Evolutionary conservation across 2,888 invertebrate species (phyloP).

Genomic region (Melinaea menophilus): DNA sequence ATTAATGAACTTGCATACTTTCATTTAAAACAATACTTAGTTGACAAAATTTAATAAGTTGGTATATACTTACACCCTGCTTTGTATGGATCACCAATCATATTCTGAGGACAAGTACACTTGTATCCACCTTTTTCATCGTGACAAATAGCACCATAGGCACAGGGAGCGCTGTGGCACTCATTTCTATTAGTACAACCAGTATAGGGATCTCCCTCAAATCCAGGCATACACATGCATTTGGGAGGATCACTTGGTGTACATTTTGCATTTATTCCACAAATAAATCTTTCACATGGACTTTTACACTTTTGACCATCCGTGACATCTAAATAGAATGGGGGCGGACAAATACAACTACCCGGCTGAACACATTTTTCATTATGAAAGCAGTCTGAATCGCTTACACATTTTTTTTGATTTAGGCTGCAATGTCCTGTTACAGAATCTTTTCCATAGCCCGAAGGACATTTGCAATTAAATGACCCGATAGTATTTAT

Average conservation of each 20-base stretch:
- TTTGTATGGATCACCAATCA: conserved; percentile 91
- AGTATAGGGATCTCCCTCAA: conserved; percentile 89
- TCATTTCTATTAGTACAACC: conserved; percentile 93
- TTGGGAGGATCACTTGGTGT: conserved; percentile 92
- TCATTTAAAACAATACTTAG: too few species aligned
- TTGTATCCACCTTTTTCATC: conserved; percentile 91
- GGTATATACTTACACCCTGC: conserved; percentile 81
- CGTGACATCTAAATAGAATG: conserved; percentile 89
- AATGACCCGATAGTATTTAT: conserved; percentile 87
- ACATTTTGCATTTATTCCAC: conserved; percentile 94
- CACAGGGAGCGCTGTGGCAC: conserved; percentile 90
- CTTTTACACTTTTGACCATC: conserved; percentile 93
- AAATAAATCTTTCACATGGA: conserved; percentile 93
- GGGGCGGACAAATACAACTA: conserved; percentile 93
- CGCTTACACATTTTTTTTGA: conserved; percentile 88
- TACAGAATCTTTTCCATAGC: conserved; percentile 89
- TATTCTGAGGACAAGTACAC: conserved; percentile 90
- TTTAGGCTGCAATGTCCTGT: conserved; percentile 89
- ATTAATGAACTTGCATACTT: too few species aligned
- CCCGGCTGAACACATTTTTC: conserved; percentile 95
- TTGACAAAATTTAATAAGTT: conserved; percentile 5
- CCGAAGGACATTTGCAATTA: conserved; percentile 88
- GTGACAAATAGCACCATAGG: conserved; percentile 91
- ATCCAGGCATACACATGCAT: conserved; percentile 92
- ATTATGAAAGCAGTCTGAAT: conserved; percentile 89